Conservation (phyloP, 2,113 vertebrate species). For the Hemiprocne comata region DNA sequence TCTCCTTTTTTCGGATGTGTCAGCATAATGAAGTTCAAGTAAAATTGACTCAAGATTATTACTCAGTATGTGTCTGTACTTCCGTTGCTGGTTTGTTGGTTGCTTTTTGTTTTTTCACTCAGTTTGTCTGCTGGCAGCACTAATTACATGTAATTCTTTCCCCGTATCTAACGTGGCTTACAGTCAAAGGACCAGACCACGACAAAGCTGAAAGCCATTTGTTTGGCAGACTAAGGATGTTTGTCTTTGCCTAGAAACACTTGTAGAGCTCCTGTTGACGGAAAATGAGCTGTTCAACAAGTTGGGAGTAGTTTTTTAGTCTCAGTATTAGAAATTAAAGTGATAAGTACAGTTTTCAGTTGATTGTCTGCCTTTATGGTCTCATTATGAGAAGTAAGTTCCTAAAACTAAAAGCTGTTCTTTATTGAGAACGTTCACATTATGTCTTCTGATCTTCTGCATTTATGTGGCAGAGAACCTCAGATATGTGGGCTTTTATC, state of each 20-base stretch:
- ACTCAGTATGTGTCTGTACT: background rate
- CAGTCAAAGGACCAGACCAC: constrained; percentile 42
- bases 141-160: constrained; percentile 42
- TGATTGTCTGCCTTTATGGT: background rate
- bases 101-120: background rate
- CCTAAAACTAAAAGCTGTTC: background rate
- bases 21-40: background rate
- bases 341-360: background rate
- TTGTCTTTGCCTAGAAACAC: constrained; percentile 51
- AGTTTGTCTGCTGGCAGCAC: background rate
- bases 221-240: constrained; percentile 43
- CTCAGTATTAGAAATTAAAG: background rate
- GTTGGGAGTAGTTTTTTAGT: background rate
- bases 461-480: background rate
- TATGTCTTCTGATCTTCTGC: background rate
- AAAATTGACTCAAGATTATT: background rate
- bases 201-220: constrained; percentile 57
- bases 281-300: constrained; percentile 27
- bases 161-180: background rate
- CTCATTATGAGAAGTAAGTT: background rate
- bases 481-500: background rate
- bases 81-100: background rate
- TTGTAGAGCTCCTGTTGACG: constrained; percentile 41
- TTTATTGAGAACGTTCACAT: background rate
- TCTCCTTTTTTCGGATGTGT: background rate